Percentiles rank a stretch among this genome's conserved stretches.
Conservation (phyloP, 2,797 vertebrate genomes). For the Rousettus madagascariensis region DNA sequence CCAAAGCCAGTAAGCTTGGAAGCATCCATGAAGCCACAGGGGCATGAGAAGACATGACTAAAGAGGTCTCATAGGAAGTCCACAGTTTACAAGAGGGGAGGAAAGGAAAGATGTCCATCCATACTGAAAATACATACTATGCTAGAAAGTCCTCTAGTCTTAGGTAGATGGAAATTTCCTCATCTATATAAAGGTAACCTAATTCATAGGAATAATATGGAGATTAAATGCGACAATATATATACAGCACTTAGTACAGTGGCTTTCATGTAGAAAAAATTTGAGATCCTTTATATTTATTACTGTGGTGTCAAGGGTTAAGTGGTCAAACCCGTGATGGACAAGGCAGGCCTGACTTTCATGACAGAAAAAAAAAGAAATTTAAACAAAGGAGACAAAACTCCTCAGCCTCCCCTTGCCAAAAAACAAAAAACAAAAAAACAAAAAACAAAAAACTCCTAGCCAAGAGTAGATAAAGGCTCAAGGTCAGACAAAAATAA, state of each 20-base stretch:
- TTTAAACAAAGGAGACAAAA: constrained; percentile 31
- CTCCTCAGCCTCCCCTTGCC: constrained; percentile 26
- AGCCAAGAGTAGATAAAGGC: constrained; percentile 26
- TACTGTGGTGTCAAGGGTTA: not conserved
- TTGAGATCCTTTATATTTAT: constrained; percentile 24
- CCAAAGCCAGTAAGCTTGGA: not conserved
- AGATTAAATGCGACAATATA: not conserved
- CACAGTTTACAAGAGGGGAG: not conserved
- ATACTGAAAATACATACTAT: not conserved
- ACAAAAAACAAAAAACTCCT: not conserved
- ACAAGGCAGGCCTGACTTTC: constrained; percentile 23
- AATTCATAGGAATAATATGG: not conserved
- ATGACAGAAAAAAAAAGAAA: constrained; percentile 11
- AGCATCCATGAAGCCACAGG: not conserved
- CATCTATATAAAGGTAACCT: not conserved
- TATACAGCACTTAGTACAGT: not conserved
- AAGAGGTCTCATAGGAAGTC: not conserved
- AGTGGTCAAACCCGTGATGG: constrained; percentile 22
- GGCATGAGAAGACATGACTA: not conserved
- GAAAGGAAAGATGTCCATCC: not conserved
- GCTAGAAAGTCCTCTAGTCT: constrained; percentile 3
- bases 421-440: not conserved
- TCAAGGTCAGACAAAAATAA: constrained; percentile 44
- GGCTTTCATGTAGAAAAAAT: not conserved
- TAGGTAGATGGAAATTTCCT: not conserved